Evolutionary conservation across 1,140 invertebrate species (phyloP), one percentile per base, ranked within the genome.

Genomic region (Palaemon carinicauda): DNA sequence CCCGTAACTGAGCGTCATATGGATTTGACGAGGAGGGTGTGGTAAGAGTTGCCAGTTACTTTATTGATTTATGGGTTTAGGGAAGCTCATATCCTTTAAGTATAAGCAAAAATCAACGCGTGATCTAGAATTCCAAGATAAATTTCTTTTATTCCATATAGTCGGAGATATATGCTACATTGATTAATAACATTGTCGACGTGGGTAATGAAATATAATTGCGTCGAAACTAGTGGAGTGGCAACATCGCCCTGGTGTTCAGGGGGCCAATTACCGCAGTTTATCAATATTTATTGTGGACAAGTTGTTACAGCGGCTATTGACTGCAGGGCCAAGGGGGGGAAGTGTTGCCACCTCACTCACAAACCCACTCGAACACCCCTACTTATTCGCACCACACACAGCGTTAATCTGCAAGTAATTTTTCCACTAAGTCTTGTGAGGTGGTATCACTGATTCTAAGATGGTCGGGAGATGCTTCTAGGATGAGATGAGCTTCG

Each of bases 281-380:
- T 85, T 85, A 85, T 85, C 82, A 85, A 85, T 85, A 85, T 85
- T 85, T 85, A 85, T 85, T 78, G 82, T 85, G 82, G 82, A 86
- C 83, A 86, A 86, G 54, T 86, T 86, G 83, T 86, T 80, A 86
- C 75, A 51, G 56, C 33, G 14, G 29, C 75, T 86, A 86, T 86
- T 86, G 83, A 86, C 56, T 69, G 77, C 65, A 60, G 54, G 81
- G 31, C 77, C 29, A 50, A 54, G 53, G 77, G 77, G 51, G 29
- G 51, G 69, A 17, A 14, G 51, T 14, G 54, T 29, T 53, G 19
- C 78, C 52, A n/a, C 15, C 51, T 31, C 78, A 24, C 78, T 80
- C 78, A 12, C 78, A 31, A 33, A 56, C 51, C 19, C 53, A 53
- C 41, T 31, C 65, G 2, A 41, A 41, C 1, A 9, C 41, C 5